A percentile compares a stretch with the other conserved stretches of the same genome.
phyloP scores from a whole-genome alignment of 2,888 invertebrate genomes.

The Gryllus longicercus region DNA sequence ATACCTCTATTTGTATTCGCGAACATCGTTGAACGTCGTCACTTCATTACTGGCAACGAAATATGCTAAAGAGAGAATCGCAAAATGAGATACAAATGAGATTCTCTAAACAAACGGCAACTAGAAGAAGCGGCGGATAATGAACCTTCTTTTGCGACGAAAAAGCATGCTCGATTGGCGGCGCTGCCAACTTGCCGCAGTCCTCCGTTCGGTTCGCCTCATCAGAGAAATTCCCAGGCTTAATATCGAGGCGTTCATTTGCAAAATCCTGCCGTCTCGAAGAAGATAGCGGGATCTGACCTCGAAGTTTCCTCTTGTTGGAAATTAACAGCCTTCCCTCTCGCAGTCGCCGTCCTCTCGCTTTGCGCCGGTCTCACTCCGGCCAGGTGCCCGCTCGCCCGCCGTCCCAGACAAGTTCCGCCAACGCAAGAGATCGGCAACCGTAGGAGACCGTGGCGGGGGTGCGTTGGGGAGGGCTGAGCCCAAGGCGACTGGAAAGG shows the following conservation, averaged over 20 bases:
- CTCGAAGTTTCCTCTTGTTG: slow-evolving; percentile 3
- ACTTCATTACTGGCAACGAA: too few relatives aligned
- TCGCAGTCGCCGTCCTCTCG: too few relatives aligned
- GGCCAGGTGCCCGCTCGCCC: too few relatives aligned
- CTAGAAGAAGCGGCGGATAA: not conserved
- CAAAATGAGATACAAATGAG: slow-evolving; percentile 11
- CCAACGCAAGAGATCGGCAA: too few relatives aligned
- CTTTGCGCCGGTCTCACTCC: too few relatives aligned
- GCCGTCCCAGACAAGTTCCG: too few relatives aligned
- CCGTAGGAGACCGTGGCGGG: too few relatives aligned
- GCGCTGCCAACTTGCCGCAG: not conserved
- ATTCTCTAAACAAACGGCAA: slow-evolving; percentile 6
- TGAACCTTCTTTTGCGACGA: not conserved
- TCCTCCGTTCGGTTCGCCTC: not conserved
- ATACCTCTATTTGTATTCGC: too few relatives aligned
- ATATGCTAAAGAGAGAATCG: not conserved
- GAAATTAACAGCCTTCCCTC: not conserved
- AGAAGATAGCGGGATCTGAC: not conserved
- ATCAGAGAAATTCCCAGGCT: not conserved
- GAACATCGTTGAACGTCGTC: too few relatives aligned
- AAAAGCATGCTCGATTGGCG: not conserved
- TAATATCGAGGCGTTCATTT: not conserved
- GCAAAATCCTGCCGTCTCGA: not conserved
- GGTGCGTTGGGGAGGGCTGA: too few relatives aligned
- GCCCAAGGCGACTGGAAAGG: too few relatives aligned